A percentile compares a stretch with the other conserved stretches of the same genome.
Conservation (phyloP, 2,888 invertebrate species). For the Aquatica leii region DNA sequence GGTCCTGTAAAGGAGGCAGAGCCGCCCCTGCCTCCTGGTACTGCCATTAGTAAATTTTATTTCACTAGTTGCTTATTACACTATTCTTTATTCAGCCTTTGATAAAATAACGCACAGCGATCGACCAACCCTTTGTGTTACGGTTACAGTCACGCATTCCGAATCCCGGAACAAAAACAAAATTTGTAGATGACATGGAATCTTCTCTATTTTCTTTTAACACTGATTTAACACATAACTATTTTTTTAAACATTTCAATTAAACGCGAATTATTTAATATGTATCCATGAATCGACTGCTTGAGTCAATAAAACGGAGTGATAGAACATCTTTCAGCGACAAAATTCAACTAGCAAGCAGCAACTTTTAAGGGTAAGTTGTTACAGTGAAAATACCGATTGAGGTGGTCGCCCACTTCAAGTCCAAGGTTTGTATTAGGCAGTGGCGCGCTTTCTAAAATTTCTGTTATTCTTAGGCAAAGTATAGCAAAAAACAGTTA, state of each 20-base stretch:
- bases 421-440: conserved; percentile 26
- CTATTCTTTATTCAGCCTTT: conserved; percentile 17
- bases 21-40: conserved; percentile 36
- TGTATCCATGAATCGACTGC: too few relatives aligned
- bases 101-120: conserved; percentile 17
- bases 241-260: too few relatives aligned
- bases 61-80: conserved; percentile 31
- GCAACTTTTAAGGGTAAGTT: conserved; percentile 16
- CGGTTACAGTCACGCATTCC: conserved; percentile 3
- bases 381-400: conserved; percentile 33
- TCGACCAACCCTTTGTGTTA: conserved; percentile 21
- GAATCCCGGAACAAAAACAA: conserved; percentile 9
- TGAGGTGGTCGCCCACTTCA: conserved; percentile 33
- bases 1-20: conserved; percentile 35
- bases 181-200: not conserved
- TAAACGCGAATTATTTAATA: too few relatives aligned
- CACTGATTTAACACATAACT: too few relatives aligned
- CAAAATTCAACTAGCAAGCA: not conserved
- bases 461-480: too few relatives aligned
- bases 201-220: too few relatives aligned
- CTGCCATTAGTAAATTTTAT: conserved; percentile 32
- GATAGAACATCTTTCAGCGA: too few relatives aligned
- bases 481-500: not conserved
- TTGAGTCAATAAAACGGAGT: too few relatives aligned
- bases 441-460: conserved; percentile 18